Base-by-base conservation (phyloP, 2,888 invertebrate genomes). In the Thyatira batis region DNA sequence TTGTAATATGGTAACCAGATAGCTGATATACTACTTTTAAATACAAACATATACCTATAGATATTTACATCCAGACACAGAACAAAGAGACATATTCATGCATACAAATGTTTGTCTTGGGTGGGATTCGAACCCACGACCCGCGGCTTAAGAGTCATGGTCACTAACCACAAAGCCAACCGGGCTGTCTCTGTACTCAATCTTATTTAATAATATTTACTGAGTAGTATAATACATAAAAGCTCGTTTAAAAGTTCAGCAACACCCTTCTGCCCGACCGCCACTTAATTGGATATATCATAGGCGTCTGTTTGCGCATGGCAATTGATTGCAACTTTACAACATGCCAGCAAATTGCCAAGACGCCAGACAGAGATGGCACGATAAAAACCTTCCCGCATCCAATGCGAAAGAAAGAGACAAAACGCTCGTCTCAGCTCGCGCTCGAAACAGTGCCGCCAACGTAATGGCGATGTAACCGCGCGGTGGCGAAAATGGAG, bases 261-360 rank as follows among this genome's bases (percentile, higher is more conserved):
- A 79, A 67, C 86, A 44, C 43, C 77, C 59, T 71, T 82, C 61
- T 80, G 11, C 69, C 39, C 63, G 67, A 68, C 64, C 62, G 63
- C 78, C 65, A 83, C 85, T 88, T 92, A 92, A 92, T 92, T 91
- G 92, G 92, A 92, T 92, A 90, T 92, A 92, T 92, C 92, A 92
- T 92, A 92, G 89, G 89, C 88, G 90, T 92, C 88, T 92, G 92
- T 92, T 92, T 92, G 92, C 91, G 89, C 92, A 89, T 87, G 90
- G 82, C 92, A 92, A 92, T 92, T 92, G 92, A 92, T 92, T 92
- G 92, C 92, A 87, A 87, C 87, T 89, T 91, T 90, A 91, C 91
- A 89, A 89, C 89, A 85, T 84, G 83, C 87, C 85, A 84, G 89
- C 88, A 89, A 89, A 91, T 91, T 91, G 90, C 85, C 82, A 76